phyloP scores from a whole-genome alignment of 2,113 vertebrate species.

The Dipodomys ordii region DNA sequence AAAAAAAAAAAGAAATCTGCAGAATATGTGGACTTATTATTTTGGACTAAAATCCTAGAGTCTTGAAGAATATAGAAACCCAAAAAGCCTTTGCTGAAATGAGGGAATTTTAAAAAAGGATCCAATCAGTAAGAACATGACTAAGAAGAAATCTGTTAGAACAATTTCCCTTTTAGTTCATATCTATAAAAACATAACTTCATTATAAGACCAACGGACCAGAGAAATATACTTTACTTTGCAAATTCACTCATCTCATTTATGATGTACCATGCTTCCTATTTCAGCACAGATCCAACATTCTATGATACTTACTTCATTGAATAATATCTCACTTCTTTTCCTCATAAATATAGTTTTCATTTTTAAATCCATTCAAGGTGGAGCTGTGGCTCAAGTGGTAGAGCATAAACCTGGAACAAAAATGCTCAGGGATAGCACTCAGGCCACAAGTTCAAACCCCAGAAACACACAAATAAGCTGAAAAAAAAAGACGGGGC shows the following conservation, averaged over 20 bases:
- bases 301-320: constrained; percentile 8
- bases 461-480: too few species aligned
- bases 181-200: constrained; percentile 14
- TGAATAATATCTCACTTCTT: neutral
- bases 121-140: constrained; percentile 32
- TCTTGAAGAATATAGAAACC: neutral
- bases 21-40: neutral
- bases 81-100: neutral
- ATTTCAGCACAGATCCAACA: neutral
- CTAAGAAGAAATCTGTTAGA: constrained; percentile 1
- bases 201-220: constrained; percentile 1
- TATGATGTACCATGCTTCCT: neutral
- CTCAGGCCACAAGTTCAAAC: too few species aligned
- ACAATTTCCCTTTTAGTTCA: constrained; percentile 7
- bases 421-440: too few species aligned
- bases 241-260: neutral
- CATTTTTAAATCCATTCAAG: neutral
- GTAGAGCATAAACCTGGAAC: too few species aligned
- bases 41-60: neutral
- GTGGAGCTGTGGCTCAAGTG: too few species aligned
- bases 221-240: constrained; percentile 32
- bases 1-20: neutral
- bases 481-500: too few species aligned
- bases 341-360: neutral
- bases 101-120: constrained; percentile 9